These are phyloP conservation scores for Pammene aurita DNA, from an alignment of 2,888 invertebrate genomes.

Conservation along the genomic window DNA sequence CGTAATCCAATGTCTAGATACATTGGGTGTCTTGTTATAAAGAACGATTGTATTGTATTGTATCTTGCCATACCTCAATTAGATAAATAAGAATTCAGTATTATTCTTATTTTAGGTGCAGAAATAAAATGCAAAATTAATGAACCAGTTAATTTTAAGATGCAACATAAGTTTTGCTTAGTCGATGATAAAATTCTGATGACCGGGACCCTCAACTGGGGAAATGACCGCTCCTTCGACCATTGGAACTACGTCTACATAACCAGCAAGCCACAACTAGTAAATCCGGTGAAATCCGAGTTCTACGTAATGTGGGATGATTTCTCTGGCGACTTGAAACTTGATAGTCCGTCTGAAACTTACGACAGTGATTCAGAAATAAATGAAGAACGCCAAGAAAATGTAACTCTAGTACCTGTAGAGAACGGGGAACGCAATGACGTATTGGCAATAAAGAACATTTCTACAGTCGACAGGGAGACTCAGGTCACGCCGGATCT, in stretches of 20 bases:
- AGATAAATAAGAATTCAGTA: background rate
- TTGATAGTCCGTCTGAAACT: conserved; percentile 36
- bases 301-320: conserved; percentile 85
- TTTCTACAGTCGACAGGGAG: conserved; percentile 27
- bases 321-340: conserved; percentile 47
- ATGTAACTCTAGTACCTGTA: conserved; percentile 7
- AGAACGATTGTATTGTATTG: no score
- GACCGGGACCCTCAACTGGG: conserved; percentile 91
- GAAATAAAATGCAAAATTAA: conserved; percentile 77
- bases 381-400: background rate
- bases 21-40: no score
- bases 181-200: conserved; percentile 85
- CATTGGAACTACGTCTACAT: conserved; percentile 88
- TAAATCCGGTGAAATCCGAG: conserved; percentile 80
- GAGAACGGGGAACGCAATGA: conserved; percentile 18
- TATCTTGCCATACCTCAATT: no score
- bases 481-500: conserved; percentile 36
- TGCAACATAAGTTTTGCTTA: conserved; percentile 92
- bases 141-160: conserved; percentile 70
- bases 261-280: conserved; percentile 82
- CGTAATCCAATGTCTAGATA: no score
- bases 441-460: conserved; percentile 6
- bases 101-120: conserved; percentile 75
- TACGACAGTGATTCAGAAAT: conserved; percentile 24
- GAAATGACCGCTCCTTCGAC: conserved; percentile 86